Evolutionary conservation across 2,888 invertebrate genomes (phyloP), one percentile per base, ranked within the genome.

Genomic region (Torymus aiolomorphi): DNA sequence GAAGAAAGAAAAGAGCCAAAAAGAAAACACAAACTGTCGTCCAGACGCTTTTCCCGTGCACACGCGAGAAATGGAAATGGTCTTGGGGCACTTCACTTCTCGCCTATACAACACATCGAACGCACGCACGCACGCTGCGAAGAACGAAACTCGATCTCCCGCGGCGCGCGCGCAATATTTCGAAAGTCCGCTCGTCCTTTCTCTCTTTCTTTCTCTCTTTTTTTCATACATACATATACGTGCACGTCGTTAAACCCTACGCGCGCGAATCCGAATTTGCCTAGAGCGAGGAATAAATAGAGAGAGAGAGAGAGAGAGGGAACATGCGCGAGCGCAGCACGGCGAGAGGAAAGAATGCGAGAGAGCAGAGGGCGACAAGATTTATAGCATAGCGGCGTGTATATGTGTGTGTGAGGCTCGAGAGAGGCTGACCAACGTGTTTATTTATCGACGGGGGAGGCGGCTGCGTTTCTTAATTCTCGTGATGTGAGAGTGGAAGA

Each of bases 241-340:
- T 31, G n/a, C n/a, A 31, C 42, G 42, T 75, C 75, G 75, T 24
- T 54, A 49, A 42, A 82, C 67, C 75, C 10, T 57, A n/a, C 67
- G 24, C n/a, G 66, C 42, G 76, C 70, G 56, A 79, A 81, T 80
- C 76, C 62, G 82, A 80, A 69, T 70, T 75, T 62, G 65, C 65
- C 76, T 63, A 72, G 70, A 75, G 56, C n/a, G 62, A 80, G 61
- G 56, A 73, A 54, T 59, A 67, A 31, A 59, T 56, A 59, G 72
- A 72, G 56, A 10, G 69, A 42, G 3, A 31, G n/a, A n/a, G 16
- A 52, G 62, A 54, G 20, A 24, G 31, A 72, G 16, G 31, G 13
- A 42, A 14, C 49, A 18, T 18, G 42, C 49, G 49, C 12, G 70
- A 14, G 66, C 31, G 16, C 12, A 56, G 16, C 42, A 42, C 8